Base-by-base conservation (phyloP, 2,888 invertebrate species). In the Yponomeuta evonymella region DNA sequence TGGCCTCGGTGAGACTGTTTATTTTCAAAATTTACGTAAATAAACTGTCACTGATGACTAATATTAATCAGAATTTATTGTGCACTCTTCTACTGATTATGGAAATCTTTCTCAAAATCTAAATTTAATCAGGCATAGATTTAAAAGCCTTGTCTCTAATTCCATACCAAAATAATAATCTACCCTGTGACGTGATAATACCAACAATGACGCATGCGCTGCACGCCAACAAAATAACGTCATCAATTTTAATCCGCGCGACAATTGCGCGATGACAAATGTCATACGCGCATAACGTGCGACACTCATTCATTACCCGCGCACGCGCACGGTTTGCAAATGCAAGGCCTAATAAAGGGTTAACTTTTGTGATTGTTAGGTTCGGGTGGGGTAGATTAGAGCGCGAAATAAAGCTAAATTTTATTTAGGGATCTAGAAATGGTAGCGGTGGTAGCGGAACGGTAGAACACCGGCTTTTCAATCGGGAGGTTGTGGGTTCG, bases 221-320 rank as follows among this genome's bases (percentile, higher is more conserved):
- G 77, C 79, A 74, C 65, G 79, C 77, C 82, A 83, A 89, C 89
- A 89, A 91, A 87, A 88, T 85, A 83, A 86, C 87, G 89, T 92
- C 92, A 91, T 92, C 91, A 92, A 91, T 92, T 91, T 91, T 91
- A 92, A 92, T 92, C 91, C 88, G 85, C 76, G 83, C 88, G 88
- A 90, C 91, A 90, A 91, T 91, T 90, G 91, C 88, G 81, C 90
- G 89, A 88, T 90, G 92, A 91, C 91, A 91, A 91, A 92, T 90
- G 90, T 91, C 91, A 91, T 36, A 63, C 48, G 77, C 83, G 77
- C 43, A 43, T 43, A 43, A 58, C 79, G 80, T 75, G 85, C 85
- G 85, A 83, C 86, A 87, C 87, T 86, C 90, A 90, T 90, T 90
- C 87, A 90, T 90, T 85, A 88, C 83, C 29, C 33, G 79, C 79